Evolutionary conservation across 2,113 vertebrate species (phyloP).

Genomic region (Sturnira hondurensis): DNA sequence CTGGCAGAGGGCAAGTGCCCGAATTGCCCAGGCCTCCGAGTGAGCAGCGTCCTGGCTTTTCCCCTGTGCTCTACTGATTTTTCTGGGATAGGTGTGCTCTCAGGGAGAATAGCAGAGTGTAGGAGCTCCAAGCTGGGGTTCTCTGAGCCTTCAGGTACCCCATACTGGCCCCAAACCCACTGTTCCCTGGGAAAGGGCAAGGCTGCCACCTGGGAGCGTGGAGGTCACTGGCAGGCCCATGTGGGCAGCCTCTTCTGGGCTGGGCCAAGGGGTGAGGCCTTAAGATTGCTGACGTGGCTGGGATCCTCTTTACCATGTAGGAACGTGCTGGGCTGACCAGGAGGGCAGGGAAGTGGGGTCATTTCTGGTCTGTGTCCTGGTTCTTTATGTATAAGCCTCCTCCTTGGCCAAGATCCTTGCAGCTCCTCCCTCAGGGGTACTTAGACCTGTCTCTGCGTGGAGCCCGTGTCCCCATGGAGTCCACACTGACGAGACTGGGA

Average conservation of each 20-base stretch:
- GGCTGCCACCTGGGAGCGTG: background rate
- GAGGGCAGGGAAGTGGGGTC: background rate
- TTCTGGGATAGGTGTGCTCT: background rate
- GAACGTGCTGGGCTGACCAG: background rate
- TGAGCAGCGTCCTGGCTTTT: background rate
- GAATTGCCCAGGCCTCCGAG: no score
- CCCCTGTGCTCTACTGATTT: no score
- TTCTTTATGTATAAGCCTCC: background rate
- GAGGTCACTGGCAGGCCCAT: background rate
- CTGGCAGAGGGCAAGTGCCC: background rate
- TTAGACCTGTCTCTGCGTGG: background rate
- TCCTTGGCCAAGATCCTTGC: background rate
- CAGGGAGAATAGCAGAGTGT: background rate
- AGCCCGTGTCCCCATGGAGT: background rate
- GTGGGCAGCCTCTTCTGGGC: fast-evolving
- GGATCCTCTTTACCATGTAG: background rate
- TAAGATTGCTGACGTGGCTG: background rate
- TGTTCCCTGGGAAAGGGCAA: background rate
- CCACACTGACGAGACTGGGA: background rate
- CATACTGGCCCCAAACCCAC: background rate
- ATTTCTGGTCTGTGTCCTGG: background rate
- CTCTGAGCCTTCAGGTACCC: background rate
- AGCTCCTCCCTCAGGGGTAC: background rate
- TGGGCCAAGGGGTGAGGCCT: background rate
- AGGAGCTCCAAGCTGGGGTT: background rate